Evolutionary conservation across 2,888 invertebrate species (phyloP), one percentile per base, ranked within the genome.

Genomic region (Dichetophora obliterata): DNA sequence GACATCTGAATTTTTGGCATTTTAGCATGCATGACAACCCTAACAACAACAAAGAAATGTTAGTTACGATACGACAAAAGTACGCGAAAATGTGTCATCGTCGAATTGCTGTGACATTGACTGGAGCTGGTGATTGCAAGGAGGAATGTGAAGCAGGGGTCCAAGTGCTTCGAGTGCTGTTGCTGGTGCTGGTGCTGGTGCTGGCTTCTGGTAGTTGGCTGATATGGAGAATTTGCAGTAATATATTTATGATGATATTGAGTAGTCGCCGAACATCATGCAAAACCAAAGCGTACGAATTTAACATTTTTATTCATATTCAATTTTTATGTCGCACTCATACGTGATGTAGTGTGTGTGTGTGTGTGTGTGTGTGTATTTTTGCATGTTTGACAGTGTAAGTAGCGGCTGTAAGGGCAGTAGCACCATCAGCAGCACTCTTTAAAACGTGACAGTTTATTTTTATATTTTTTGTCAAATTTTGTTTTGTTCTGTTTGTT

Each of bases 401-500:
- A 43, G 43, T 43, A 43, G 14, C 43, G 43, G 14, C 11, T 43
- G 43, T 43, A 11, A 43, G 14, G 14, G 43, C 43, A 43, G 31
- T 5, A 31, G 43, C 43, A 43, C 11, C 75, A 59, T 63, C 31
- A 31, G 43, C 43, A 43, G 43, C 75, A 59, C 54, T 71, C 27
- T 48, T 48, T 43, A 34, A 27, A 68, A 31, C 63, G 61, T 54
- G 8, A 72, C 75, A 22, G n/a, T 75, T 61, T 72, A 69, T 50
- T 66, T 37, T 72, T 59, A 19, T 57, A 61, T 76, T 75, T 66
- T 76, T 75, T 74, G 76, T 59, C 43, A 72, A 61, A 61, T 43
- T 43, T 59, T 63, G 16, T 57, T 69, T 65, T 66, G 71, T 66
- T n/a, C n/a, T 75, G 61, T 76, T 74, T 75, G n/a, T n/a, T 34